Evolutionary conservation across 2,888 invertebrate species (phyloP), one percentile per base, ranked within the genome.

Genomic region (Masnerella sp.): DNA sequence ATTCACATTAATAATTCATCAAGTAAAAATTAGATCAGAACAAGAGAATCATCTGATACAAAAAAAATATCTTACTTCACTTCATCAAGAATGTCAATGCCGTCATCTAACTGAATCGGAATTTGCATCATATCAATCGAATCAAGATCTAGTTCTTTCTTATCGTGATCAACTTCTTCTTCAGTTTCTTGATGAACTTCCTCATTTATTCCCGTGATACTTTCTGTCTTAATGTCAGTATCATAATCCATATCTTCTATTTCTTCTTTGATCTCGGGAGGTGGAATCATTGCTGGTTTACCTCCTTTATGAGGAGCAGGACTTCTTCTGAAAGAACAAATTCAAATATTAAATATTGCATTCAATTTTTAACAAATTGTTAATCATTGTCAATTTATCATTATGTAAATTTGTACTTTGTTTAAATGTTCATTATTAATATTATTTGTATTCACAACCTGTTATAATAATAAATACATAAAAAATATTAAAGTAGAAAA

Each of bases 41-140:
- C 1, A n/a, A 25, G n/a, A 14, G 1, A 2, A n/a, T n/a, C n/a
- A n/a, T n/a, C n/a, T n/a, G n/a, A n/a, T n/a, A n/a, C n/a, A n/a
- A n/a, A n/a, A n/a, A n/a, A n/a, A 17, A 14, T 15, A 12, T 32
- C 83, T 76, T 83, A 88, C 83, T 89, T 89, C 22, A 90, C 88
- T 65, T 89, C 90, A 45, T 86, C 87, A 43, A 90, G 83, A 72
- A 90, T 89, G 70, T 90, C 90, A 40, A 88, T 78, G 83, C 90
- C 82, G 79, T 93, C 93, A 14, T 93, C 93, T 73, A 94, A 85
- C 84, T 94, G 93, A 59, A 94, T 92, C 0, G 94, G 94, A 51
- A 94, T 86, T 70, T 92, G 92, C 93, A 94, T 93, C 91, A 94
- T 93, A 78, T 94, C 93, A 52, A 91, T 91, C 11, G 90, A 90